A percentile compares a stretch with the other conserved stretches of the same genome.
These are phyloP conservation scores for Phoenicopterus ruber DNA, from an alignment of 2,113 vertebrate species.

Conservation along the genomic window DNA sequence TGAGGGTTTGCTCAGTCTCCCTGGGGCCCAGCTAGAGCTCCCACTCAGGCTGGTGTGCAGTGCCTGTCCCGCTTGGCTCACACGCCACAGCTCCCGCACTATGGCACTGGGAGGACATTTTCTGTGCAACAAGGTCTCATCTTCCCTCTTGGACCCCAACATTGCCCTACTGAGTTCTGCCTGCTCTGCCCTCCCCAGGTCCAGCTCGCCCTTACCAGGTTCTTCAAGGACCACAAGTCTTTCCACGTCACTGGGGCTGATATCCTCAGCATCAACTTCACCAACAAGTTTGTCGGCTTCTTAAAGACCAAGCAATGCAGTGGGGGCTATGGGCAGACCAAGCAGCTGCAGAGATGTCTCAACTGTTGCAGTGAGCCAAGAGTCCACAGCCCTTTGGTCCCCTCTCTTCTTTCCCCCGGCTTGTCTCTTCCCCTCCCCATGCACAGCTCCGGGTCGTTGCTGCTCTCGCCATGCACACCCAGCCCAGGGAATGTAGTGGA, in stretches of 20 bases:
- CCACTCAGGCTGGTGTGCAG: neutral
- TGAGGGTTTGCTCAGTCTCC: neutral
- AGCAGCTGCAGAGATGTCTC: neutral
- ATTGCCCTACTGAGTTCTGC: neutral
- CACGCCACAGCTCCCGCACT: neutral
- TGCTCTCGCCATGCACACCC: neutral
- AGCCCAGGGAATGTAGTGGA: neutral
- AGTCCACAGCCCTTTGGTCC: neutral
- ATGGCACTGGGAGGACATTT: neutral
- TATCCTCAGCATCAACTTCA: neutral
- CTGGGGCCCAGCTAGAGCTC: neutral
- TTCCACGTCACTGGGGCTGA: neutral
- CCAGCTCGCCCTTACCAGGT: neutral
- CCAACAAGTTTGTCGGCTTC: neutral
- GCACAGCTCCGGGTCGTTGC: neutral
- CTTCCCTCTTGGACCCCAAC: neutral
- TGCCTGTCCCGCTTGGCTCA: neutral
- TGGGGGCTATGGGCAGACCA: neutral
- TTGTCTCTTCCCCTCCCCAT: neutral
- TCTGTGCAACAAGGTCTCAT: neutral
- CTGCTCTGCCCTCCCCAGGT: neutral
- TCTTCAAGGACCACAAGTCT: neutral
- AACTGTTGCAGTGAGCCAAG: neutral
- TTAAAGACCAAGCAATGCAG: neutral
- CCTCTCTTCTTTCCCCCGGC: no score